Base-by-base conservation (phyloP, 2,113 vertebrate species). In the Melanerpes aurifrons region DNA sequence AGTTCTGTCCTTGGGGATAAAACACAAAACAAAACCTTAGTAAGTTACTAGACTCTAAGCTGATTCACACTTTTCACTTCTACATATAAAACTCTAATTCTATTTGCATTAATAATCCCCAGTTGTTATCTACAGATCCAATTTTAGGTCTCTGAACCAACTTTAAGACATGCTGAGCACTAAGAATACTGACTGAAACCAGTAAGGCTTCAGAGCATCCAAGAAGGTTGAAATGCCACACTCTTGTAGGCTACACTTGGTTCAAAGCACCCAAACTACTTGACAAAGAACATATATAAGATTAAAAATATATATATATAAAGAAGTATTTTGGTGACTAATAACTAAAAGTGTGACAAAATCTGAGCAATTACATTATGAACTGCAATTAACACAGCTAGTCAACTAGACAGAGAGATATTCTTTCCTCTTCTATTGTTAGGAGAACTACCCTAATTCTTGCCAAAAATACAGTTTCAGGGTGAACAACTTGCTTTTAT, bases 1-100 rank as follows among this genome's bases (percentile, higher is more conserved):
- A 92, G 40, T 43, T 72, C 77, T 98, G 95, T 28, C 98, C 99
- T 99, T 80, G 35, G 15, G 15, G 21, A 15, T 2, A 19, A 21
- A 28, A 48, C 24, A 12, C 50, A 53, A 22, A 87, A 20, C 35
- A 35, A 35, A 35, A 64, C 10, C 17, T 69, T 37, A 61, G 11
- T 5, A 53, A n/a, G 7, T 57, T 71, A n/a, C 15, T 18, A 26
- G 72, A 67, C 48, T 53, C 18, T 63, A 73, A 74, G 59, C 20
- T 43, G 32, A 63, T 69, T 89, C 74, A 66, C 16, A 28, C 7
- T 62, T 80, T 29, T 32, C 69, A 69, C 19, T 70, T 82, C 47
- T 58, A 11, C 45, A n/a, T 3, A 29, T 32, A 75, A 89, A 93
- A 73, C 3, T 61, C 14, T 24, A 87, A 29, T 45, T 86, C 13